Evolutionary conservation across 2,888 invertebrate genomes (phyloP), one percentile per base, ranked within the genome.

Genomic region (Cataglyphis cursor): DNA sequence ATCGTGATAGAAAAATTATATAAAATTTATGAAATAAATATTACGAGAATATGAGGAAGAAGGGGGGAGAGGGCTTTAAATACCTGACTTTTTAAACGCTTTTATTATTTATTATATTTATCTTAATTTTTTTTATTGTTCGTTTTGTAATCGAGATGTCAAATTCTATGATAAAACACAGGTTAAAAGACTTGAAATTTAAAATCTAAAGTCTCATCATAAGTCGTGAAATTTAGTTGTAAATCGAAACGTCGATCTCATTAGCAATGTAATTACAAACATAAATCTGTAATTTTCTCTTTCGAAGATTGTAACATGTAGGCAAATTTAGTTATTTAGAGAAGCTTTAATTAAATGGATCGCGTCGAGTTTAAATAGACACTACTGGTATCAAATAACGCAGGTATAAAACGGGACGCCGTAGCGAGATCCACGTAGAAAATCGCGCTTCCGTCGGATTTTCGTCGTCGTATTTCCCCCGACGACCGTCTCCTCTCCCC

Each of bases 371-470:
- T 31, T 57, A 76, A 54, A 41, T 38, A 57, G 41, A 54, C 31
- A 35, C 15, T 10, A n/a, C 44, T 15, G 54, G 15, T 51, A 51
- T n/a, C 21, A n/a, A 35, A 24, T 51, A 65, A 65, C 54, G 18
- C 57, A 54, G 18, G 24, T 70, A 41, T 51, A 59, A 70, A 57
- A 48, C 44, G 59, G 41, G 70, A 9, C 44, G 41, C 9, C 8
- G 21, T 5, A 24, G 24, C 64, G 57, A 24, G 62, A 64, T 80
- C 88, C 87, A 86, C 87, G 81, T 87, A 87, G 88, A 87, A 88
- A 88, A 88, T 87, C 85, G 87, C 75, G 87, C 83, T 88, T 83
- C 70, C 83, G 68, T 66, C 61, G 87, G 82, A 89, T 89, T 89
- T 87, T 82, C 88, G 74, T 87, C 31, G 64, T 72, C 88, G 85